These are phyloP conservation scores for Cardiocondyla obscurior DNA, from an alignment of 1,140 invertebrate species.

Conservation along the genomic window DNA sequence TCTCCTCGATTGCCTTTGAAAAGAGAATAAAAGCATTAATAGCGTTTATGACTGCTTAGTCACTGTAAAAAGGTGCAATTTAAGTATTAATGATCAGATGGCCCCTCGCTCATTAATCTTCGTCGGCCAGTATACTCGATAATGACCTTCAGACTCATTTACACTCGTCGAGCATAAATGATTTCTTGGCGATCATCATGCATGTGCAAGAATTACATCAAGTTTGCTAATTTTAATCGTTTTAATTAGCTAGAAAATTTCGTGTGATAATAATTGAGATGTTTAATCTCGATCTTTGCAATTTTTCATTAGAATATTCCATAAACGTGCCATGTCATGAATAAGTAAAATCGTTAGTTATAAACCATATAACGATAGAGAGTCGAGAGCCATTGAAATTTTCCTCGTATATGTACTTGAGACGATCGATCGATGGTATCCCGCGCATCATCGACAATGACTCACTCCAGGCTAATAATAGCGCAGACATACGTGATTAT, in stretches of 20 bases:
- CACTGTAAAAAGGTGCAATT: not conserved
- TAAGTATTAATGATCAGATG: conserved; percentile 76
- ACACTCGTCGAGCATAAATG: conserved; percentile 66
- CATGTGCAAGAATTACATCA: conserved; percentile 4
- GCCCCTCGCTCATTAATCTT: conserved; percentile 81
- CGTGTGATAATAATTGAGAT: not conserved
- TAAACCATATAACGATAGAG: conserved; percentile 2
- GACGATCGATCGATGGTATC: conserved; percentile 37
- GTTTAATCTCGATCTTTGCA: not conserved
- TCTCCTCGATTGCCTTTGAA: conserved; percentile 80
- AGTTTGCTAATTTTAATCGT: not conserved
- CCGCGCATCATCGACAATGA: conserved; percentile 39
- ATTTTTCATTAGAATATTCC: not conserved
- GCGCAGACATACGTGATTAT: conserved; percentile 39
- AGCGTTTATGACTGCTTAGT: conserved; percentile 16
- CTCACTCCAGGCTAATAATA: conserved; percentile 50
- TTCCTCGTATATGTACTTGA: not conserved
- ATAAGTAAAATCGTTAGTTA: not conserved
- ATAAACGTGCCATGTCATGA: not conserved
- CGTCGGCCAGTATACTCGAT: conserved; percentile 66
- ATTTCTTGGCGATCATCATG: conserved; percentile 81
- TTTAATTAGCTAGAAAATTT: not conserved
- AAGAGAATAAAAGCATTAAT: conserved; percentile 42
- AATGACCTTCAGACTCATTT: conserved; percentile 73
- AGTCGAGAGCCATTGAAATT: not conserved